Conservation (phyloP, 1,140 invertebrate species). For the Berghia stephanieae region DNA sequence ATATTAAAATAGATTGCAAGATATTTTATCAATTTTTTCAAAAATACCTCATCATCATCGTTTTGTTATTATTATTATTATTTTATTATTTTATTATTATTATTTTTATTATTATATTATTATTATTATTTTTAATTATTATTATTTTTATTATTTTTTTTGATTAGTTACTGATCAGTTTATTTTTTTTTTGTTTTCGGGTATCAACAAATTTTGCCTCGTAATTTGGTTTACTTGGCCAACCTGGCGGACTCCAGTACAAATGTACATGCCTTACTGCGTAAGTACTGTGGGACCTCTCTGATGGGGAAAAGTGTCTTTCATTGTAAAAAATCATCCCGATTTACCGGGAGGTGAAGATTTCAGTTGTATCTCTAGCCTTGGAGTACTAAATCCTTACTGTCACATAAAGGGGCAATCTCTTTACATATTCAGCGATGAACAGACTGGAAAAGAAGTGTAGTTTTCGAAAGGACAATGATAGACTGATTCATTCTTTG, state of each 20-base stretch:
- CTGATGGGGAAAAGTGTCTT: too few relatives aligned
- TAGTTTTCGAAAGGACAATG: too few relatives aligned
- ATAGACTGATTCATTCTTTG: too few relatives aligned
- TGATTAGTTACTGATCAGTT: neutral
- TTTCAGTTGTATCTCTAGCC: too few relatives aligned
- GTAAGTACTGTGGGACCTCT: too few relatives aligned
- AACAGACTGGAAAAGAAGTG: too few relatives aligned
- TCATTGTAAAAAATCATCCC: too few relatives aligned
- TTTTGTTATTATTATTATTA: neutral
- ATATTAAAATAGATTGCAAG: neutral
- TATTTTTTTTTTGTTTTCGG: constrained; percentile 62
- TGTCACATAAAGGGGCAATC: too few relatives aligned
- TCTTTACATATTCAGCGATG: too few relatives aligned
- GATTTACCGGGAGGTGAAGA: too few relatives aligned
- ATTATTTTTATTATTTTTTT: neutral
- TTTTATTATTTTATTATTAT: neutral
- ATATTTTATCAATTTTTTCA: neutral
- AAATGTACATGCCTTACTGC: constrained; percentile 83
- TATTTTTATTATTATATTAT: neutral
- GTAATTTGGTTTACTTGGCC: constrained; percentile 93
- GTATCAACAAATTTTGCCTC: constrained; percentile 89
- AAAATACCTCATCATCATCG: neutral
- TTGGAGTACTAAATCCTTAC: too few relatives aligned
- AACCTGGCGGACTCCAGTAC: constrained; percentile 90
- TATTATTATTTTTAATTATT: neutral